Percentiles rank a stretch among this genome's conserved stretches.
These are phyloP conservation scores for Kryptolebias ocellatus DNA, from an alignment of 2,797 vertebrate genomes.

Conservation along the genomic window DNA sequence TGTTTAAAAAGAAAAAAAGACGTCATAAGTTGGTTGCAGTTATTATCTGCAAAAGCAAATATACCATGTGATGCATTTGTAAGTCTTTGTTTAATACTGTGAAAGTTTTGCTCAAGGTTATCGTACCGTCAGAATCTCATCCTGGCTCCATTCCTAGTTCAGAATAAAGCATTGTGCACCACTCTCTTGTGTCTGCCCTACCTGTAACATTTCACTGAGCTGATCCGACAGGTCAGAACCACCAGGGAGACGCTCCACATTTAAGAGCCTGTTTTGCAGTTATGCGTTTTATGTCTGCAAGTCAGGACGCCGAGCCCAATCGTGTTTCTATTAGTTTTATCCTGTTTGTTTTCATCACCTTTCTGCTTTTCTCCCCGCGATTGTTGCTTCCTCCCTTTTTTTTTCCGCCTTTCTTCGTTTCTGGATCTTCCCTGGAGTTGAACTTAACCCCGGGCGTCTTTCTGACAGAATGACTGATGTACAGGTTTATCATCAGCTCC, in stretches of 20 bases:
- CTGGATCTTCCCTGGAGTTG: conserved; percentile 30
- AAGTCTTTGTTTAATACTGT: too few species aligned
- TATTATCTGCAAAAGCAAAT: too few species aligned
- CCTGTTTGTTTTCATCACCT: conserved; percentile 25
- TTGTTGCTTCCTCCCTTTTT: conserved; percentile 14
- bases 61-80: too few species aligned
- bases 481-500: conserved; percentile 53
- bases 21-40: too few species aligned
- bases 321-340: conserved; percentile 32
- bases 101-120: too few species aligned
- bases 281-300: conserved; percentile 45
- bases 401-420: neutral
- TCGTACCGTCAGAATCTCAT: too few species aligned
- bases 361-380: conserved; percentile 5
- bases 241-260: conserved; percentile 39
- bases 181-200: conserved; percentile 54
- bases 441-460: conserved; percentile 65
- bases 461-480: conserved; percentile 73
- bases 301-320: conserved; percentile 56
- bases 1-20: too few species aligned
- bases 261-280: conserved; percentile 52
- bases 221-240: conserved; percentile 46
- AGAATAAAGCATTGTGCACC: conserved; percentile 52
- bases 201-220: conserved; percentile 58
- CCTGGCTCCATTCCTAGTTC: neutral